Percentiles rank a stretch among this genome's conserved stretches.
phyloP scores from a whole-genome alignment of 2,888 invertebrate genomes.

The Cephus runcator region DNA sequence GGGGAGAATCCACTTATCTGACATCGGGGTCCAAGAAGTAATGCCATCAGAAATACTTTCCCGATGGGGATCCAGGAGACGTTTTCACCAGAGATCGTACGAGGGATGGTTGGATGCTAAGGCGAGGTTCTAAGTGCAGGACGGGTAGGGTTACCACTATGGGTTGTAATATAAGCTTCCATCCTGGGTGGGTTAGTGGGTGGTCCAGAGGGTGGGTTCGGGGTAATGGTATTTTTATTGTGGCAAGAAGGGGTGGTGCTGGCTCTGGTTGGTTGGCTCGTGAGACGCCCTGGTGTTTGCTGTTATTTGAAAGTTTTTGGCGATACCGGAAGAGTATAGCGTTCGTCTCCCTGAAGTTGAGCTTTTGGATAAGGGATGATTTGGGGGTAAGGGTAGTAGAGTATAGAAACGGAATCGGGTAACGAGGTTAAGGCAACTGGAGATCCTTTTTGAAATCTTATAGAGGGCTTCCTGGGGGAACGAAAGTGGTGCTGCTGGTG shows the following conservation, averaged over 20 bases:
- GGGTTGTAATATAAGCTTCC: slow-evolving; percentile 53
- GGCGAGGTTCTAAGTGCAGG: slow-evolving; percentile 48
- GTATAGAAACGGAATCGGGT: no score
- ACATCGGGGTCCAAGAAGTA: slow-evolving; percentile 30
- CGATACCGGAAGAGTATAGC: slow-evolving; percentile 25
- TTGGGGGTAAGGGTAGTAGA: no score
- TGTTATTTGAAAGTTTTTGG: slow-evolving; percentile 36
- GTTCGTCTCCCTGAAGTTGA: no score
- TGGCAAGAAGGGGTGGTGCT: slow-evolving; percentile 23
- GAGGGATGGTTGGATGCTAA: slow-evolving; percentile 28
- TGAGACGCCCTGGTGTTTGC: slow-evolving; percentile 27
- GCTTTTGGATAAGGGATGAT: no score
- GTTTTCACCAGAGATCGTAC: slow-evolving; percentile 16
- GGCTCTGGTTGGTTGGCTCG: slow-evolving; percentile 1
- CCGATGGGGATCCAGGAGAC: slow-evolving; percentile 33
- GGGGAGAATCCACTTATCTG: background rate
- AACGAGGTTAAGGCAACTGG: no score
- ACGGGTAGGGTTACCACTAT: slow-evolving; percentile 57
- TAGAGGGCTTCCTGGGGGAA: no score
- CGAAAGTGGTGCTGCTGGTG: no score
- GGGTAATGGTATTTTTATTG: slow-evolving; percentile 42
- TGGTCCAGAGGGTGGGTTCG: slow-evolving; percentile 12
- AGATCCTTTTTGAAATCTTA: no score
- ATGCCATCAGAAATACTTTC: slow-evolving; percentile 47
- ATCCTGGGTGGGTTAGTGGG: slow-evolving; percentile 25